phyloP scores from a whole-genome alignment of 2,888 invertebrate species.

The Mythimna albipuncta region DNA sequence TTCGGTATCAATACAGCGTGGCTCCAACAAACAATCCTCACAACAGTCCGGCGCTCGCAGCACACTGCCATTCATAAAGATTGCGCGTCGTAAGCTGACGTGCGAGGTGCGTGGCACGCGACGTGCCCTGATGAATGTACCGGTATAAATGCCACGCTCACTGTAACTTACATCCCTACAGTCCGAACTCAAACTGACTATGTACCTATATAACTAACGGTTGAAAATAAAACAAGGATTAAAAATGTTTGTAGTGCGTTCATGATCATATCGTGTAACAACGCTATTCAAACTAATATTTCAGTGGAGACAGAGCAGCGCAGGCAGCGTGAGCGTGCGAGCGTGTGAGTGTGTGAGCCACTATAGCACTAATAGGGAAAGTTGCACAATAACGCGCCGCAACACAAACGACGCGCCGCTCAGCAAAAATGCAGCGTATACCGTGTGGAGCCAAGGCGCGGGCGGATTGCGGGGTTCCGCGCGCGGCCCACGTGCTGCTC shows the following conservation, averaged over 20 bases:
- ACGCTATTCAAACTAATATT: constrained; percentile 19
- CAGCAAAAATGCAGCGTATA: constrained; percentile 33
- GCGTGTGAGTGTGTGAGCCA: constrained; percentile 6
- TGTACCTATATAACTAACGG: background rate
- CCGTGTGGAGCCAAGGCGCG: constrained; percentile 4
- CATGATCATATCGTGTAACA: background rate
- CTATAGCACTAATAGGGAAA: constrained; percentile 47
- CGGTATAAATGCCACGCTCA: background rate
- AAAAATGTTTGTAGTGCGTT: background rate
- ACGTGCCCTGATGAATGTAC: too few species aligned
- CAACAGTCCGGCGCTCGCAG: background rate
- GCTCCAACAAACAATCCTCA: background rate
- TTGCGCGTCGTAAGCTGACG: background rate
- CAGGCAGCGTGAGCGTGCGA: background rate
- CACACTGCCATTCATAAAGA: constrained; percentile 2
- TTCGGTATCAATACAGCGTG: background rate
- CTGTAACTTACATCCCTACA: background rate
- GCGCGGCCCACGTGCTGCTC: background rate
- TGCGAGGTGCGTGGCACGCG: background rate
- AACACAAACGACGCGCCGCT: constrained; percentile 37
- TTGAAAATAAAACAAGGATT: background rate
- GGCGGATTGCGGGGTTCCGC: background rate
- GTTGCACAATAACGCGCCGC: constrained; percentile 47
- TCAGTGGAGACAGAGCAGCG: constrained; percentile 8
- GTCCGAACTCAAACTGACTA: background rate